Conservation (phyloP, 1,140 invertebrate genomes). For the Drosophila littoralis region DNA sequence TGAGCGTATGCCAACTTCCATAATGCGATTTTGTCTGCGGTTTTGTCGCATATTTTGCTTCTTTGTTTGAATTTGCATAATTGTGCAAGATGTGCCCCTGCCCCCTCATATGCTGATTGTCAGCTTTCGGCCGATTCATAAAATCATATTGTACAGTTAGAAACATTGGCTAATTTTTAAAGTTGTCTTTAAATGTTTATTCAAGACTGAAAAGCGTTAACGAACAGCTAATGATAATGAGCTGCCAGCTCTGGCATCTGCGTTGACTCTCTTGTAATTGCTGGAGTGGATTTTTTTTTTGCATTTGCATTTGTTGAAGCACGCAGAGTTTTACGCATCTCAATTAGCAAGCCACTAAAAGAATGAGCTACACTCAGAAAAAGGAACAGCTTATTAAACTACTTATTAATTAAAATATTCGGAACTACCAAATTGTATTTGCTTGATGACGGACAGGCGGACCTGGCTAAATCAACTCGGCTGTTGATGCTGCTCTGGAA, state of each 20-base stretch:
- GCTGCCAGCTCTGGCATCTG: background rate
- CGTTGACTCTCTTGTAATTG: constrained; percentile 13
- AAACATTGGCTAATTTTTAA: constrained; percentile 6
- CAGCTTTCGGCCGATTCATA: constrained; percentile 15
- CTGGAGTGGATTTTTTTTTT: background rate
- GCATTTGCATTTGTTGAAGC: background rate
- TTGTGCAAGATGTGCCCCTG: constrained; percentile 22
- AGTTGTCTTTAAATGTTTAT: constrained; percentile 24
- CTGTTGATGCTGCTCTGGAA: no score
- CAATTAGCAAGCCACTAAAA: background rate
- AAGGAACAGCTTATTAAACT: background rate
- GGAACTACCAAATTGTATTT: no score
- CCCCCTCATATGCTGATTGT: background rate
- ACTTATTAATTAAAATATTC: no score
- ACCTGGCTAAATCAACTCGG: no score
- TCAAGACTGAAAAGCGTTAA: constrained; percentile 22
- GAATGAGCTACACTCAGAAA: background rate
- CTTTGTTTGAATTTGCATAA: constrained; percentile 40
- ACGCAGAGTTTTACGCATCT: background rate
- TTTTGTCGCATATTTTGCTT: constrained; percentile 10
- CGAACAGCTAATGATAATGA: constrained; percentile 48
- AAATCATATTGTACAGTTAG: constrained; percentile 19
- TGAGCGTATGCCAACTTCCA: constrained; percentile 8
- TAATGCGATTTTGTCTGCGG: constrained; percentile 22
- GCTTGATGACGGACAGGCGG: no score